Evolutionary conservation across 2,113 vertebrate genomes (phyloP), one percentile per base, ranked within the genome.

Genomic region (Urocitellus parryii): DNA sequence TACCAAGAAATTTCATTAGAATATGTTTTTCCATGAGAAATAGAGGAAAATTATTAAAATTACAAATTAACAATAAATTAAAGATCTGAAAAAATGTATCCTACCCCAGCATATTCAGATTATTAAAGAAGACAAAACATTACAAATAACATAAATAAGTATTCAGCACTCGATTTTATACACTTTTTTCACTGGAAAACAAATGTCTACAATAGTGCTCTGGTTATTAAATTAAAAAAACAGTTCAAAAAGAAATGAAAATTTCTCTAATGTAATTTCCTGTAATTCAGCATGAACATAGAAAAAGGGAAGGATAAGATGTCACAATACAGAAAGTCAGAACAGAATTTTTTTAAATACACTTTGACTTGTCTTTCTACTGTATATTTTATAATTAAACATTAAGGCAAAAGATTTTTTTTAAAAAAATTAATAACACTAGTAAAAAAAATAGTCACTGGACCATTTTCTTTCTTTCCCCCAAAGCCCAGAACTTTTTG

Each of bases 211-310:
- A 82, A 58, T 0, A 67, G 56, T 39, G 53, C 1, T 77, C 81
- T 73, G 8, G 2, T 67, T 94, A 20, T 95, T 73, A 70, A 74
- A 84, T 48, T 78, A 93, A 88, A 58, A 7, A 22, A 20, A 83
- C 25, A 77, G 34, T 1, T 65, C 24, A 37, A 96, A 95, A 73
- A 32, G 73, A 90, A 94, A 73, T 45, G 56, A 29, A 96, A 68
- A 20, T 78, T n/a, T n/a, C n/a, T n/a, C n/a, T n/a, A n/a, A n/a
- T n/a, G n/a, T n/a, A n/a, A n/a, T n/a, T n/a, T 63, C 16, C 58
- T 37, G 11, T 58, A 34, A 5, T 42, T 20, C 79, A 45, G 29
- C 20, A 91, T 74, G 17, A 76, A 73, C 17, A 89, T 18, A 82
- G 8, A 29, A 92, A 81, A 65, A 1, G 20, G 56, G 56, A 58